These are phyloP conservation scores for Anastatus disparis DNA, from an alignment of 1,140 invertebrate species.

Conservation along the genomic window DNA sequence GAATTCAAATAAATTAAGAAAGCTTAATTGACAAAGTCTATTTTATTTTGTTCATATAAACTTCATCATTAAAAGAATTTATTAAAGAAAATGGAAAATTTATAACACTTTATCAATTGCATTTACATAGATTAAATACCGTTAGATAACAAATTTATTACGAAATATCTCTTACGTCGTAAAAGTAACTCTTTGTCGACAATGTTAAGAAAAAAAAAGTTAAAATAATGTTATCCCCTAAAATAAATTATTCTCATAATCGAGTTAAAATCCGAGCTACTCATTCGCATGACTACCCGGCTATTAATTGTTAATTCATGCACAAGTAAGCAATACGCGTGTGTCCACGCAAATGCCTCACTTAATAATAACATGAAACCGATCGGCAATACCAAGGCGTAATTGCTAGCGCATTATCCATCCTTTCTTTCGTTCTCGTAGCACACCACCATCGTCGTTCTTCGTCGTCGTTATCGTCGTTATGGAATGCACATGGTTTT, in stretches of 20 bases:
- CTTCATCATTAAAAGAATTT: no score
- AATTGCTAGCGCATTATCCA: constrained; percentile 1
- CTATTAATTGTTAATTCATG: constrained; percentile 24
- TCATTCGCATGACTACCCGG: not conserved
- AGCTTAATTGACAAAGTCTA: no score
- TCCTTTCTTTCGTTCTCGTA: not conserved
- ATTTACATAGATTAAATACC: no score
- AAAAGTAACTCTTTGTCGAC: no score
- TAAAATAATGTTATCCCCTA: not conserved
- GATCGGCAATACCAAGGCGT: not conserved
- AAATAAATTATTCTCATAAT: constrained; percentile 26
- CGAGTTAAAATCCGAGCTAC: constrained; percentile 10
- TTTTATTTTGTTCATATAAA: no score
- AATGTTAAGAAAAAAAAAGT: not conserved
- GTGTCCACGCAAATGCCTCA: not conserved
- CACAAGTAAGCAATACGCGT: not conserved
- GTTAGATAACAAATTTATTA: no score
- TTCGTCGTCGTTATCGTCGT: no score
- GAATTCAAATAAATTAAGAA: no score
- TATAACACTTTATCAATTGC: no score
- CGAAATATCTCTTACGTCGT: no score
- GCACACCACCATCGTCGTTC: no score
- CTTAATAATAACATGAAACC: constrained; percentile 16
- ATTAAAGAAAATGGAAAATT: no score
- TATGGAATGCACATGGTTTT: not conserved